Evolutionary conservation across 1,140 invertebrate genomes (phyloP), one percentile per base, ranked within the genome.

Genomic region (Habropoda laboriosa): DNA sequence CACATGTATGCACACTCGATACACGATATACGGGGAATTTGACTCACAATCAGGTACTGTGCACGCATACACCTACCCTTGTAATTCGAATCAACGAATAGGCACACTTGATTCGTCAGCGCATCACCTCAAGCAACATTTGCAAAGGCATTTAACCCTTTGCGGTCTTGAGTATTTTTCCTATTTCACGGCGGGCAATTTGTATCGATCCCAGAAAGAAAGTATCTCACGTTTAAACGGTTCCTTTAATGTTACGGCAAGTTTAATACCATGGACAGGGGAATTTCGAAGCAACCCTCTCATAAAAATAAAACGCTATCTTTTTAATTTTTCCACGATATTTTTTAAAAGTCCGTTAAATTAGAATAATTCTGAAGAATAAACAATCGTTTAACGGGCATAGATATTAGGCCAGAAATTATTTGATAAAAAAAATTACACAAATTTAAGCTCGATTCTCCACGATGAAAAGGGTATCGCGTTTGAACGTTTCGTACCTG

Each of bases 21-120:
- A 79, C 55, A 75, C 60, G 66, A 75, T 76, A 72, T 70, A 85
- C 71, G 53, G 57, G 71, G 79, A 86, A 86, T 81, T 85, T 74
- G 82, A 86, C 79, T 85, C 75, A n/a, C n/a, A n/a, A n/a, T n/a
- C n/a, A 87, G 76, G 74, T 76, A 81, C 66, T 53, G 79, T 63
- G 49, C 73, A 67, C 81, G 66, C 40, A 61, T 60, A 66, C 73
- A 16, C 2, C n/a, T 27, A 6, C 35, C 64, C 30, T 63, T 64
- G 51, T 68, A 67, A 66, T 32, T 57, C 66, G 81, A 86, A 86
- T 86, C 77, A 68, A 68, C 77, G 76, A 71, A 81, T 81, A 81
- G 82, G 74, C 60, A 86, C 83, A 87, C 86, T 88, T 87, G 86
- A 88, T 74, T 88, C 86, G 80, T 82, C 86, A 73, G 76, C 85